Evolutionary conservation across 2,888 invertebrate species (phyloP), one percentile per base, ranked within the genome.

Genomic region (Resseliella maxima): DNA sequence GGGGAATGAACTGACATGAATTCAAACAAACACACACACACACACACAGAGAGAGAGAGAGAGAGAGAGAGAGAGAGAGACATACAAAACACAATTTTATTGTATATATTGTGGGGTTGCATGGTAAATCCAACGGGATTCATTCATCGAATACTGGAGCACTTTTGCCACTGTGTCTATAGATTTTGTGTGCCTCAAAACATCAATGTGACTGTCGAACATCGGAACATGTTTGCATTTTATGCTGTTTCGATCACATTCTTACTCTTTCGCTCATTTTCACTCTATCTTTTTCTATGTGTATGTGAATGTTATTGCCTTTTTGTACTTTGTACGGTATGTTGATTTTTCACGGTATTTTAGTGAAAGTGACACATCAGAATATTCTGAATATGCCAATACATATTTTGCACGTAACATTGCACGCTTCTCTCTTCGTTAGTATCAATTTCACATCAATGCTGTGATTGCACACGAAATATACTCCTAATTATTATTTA

Each of bases 1-100:
- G 59, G 59, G 59, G 59, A 59, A 59, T 59, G 59, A 59, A 59
- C 59, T 24, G 24, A 59, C 59, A 59, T 59, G 24, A 59, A 59
- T 59, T 24, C 59, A 59, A 59, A 59, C 46, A n/a, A n/a, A n/a
- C n/a, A n/a, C n/a, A n/a, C n/a, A n/a, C n/a, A n/a, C n/a, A n/a
- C n/a, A n/a, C n/a, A n/a, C n/a, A n/a, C n/a, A n/a, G n/a, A n/a
- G n/a, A n/a, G n/a, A n/a, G n/a, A n/a, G n/a, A n/a, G n/a, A n/a
- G n/a, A n/a, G n/a, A n/a, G n/a, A n/a, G n/a, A n/a, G n/a, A n/a
- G n/a, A n/a, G n/a, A n/a, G n/a, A n/a, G n/a, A n/a, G n/a, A n/a
- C n/a, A n/a, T n/a, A 50, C 59, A 50, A 6, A 50, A 50, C 50
- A 59, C n/a, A n/a, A 59, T 59, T 59, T 59, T 24, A 59, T 59